Evolutionary conservation across 2,113 vertebrate species (phyloP), one percentile per base, ranked within the genome.

Genomic region (Heterochromis multidens): DNA sequence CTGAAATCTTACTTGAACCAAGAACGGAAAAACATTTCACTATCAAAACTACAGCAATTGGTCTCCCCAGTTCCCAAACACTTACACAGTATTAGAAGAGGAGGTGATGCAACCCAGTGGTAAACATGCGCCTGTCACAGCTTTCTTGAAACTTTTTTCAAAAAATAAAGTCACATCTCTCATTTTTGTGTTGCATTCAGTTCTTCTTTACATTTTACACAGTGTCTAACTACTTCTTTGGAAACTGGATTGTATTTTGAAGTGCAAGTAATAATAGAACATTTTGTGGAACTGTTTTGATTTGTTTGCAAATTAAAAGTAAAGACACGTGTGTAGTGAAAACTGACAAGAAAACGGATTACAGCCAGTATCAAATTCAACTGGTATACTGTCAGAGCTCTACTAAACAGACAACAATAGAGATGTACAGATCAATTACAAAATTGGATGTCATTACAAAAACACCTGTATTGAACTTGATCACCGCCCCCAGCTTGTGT

Each of bases 391-490:
- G 49, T 72, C 27, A 1, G 63, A 87, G 23, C 63, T 25, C 63
- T 59, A 54, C 14, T 40, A 59, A 23, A 17, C 12, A 80, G 31
- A 81, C 70, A 77, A 52, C 59, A 62, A 56, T 13, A 57, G 46
- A 82, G 43, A 27, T 11, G 2, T 1, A 35, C 54, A 19, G 46
- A 85, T 84, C 62, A 49, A 77, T 81, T n/a, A 67, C 57, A n/a
- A 46, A 56, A 81, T 2, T 46, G 70, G 54, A 80, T 79, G 35
- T 52, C 37, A 57, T 61, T 46, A 62, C 52, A 61, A 40, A 81
- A 56, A 31, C 12, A 9, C 57, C 56, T 25, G 1, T 19, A 76
- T 31, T 3, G 2, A 80, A 58, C 37, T 23, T 23, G 25, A 57
- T 62, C 11, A 40, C 29, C 16, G 2, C 21, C 37, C 57, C 74